Conservation (phyloP, 2,113 vertebrate genomes). For the Malurus alboscapulatus region DNA sequence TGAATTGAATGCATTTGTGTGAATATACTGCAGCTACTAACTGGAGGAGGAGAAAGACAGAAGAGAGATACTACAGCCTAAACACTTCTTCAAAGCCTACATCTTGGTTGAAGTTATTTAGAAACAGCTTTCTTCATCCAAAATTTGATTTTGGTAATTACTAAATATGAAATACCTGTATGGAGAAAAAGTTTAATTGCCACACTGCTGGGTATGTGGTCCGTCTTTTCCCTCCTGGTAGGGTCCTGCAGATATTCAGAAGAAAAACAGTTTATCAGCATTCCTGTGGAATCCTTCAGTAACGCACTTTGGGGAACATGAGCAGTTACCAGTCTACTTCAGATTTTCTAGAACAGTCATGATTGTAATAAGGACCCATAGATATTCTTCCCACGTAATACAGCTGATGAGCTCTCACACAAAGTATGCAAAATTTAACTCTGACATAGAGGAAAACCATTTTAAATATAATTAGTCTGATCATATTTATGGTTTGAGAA, state of each 20-base stretch:
- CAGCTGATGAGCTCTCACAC: neutral
- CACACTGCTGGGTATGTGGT: neutral
- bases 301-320: accelerated
- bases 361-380: neutral
- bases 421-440: neutral
- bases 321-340: neutral
- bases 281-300: neutral
- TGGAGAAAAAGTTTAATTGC: neutral
- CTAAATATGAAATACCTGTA: neutral
- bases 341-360: neutral
- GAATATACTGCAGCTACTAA: neutral
- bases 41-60: neutral
- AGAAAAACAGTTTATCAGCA: neutral
- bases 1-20: neutral
- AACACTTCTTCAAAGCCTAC: neutral
- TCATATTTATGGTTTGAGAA: neutral
- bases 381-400: neutral
- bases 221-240: neutral
- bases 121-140: neutral
- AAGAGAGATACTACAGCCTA: neutral
- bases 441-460: neutral
- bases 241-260: neutral
- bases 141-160: neutral
- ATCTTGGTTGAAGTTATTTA: neutral
- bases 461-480: neutral